phyloP scores from a whole-genome alignment of 1,140 invertebrate genomes.

The Dendroctonus valens region DNA sequence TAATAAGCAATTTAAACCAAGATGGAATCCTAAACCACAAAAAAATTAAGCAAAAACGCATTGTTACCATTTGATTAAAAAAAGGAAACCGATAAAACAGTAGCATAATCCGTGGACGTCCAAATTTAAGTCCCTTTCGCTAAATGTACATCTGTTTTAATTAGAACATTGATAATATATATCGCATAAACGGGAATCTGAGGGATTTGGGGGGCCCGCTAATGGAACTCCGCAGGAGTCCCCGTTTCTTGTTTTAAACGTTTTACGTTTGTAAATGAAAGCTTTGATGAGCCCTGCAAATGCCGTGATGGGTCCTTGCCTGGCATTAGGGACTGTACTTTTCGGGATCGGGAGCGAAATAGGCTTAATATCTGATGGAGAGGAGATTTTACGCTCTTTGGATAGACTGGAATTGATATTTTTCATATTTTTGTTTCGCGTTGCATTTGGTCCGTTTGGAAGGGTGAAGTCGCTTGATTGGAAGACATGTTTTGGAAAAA shows the following conservation, averaged over 20 bases:
- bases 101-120: too few species aligned
- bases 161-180: conserved; percentile 22
- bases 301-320: conserved; percentile 12
- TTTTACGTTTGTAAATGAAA: conserved; percentile 33
- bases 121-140: not conserved
- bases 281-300: conserved; percentile 17
- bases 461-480: too few species aligned
- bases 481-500: too few species aligned
- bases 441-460: too few species aligned
- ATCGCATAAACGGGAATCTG: conserved; percentile 20
- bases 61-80: too few species aligned
- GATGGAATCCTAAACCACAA: too few species aligned
- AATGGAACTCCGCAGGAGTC: conserved; percentile 27
- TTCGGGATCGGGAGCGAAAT: not conserved
- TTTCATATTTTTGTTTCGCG: too few species aligned
- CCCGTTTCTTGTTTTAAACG: conserved; percentile 21
- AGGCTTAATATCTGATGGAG: conserved; percentile 6
- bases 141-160: conserved; percentile 27
- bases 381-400: not conserved
- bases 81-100: too few species aligned
- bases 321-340: not conserved
- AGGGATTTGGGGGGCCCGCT: conserved; percentile 21
- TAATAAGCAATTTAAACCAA: too few species aligned
- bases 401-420: too few species aligned
- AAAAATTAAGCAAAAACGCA: too few species aligned